Conservation (phyloP, 1,140 invertebrate species). For the Cherax destructor region DNA sequence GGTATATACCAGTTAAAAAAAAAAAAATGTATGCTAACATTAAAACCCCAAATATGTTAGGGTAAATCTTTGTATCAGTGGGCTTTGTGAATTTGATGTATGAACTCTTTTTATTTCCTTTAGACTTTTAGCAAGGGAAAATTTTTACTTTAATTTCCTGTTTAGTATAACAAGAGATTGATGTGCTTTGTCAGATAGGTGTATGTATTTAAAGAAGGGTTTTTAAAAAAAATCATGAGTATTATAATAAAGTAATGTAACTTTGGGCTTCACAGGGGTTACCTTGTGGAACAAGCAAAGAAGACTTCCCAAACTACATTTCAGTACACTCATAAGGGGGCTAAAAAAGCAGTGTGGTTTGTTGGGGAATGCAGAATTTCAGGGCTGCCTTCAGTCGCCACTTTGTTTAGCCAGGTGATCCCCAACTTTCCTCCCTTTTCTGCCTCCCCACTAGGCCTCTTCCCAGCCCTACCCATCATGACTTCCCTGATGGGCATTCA, state of each 20-base stretch:
- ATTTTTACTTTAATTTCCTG: not conserved
- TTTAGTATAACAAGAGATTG: constrained; percentile 14
- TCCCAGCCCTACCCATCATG: constrained; percentile 46
- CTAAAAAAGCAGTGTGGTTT: not conserved
- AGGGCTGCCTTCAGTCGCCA: constrained; percentile 8
- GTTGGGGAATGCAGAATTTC: not conserved
- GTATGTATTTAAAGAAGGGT: not conserved
- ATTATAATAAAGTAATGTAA: constrained; percentile 6
- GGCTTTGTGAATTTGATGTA: constrained; percentile 6
- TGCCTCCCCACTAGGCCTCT: constrained; percentile 23
- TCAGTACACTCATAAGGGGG: not conserved
- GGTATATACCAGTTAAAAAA: not conserved
- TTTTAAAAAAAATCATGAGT: not conserved
- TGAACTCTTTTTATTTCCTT: not conserved
- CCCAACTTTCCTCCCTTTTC: constrained; percentile 48
- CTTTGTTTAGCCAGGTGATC: constrained; percentile 66
- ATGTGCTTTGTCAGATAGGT: not conserved
- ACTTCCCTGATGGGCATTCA: constrained; percentile 49
- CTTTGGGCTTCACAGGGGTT: constrained; percentile 39
- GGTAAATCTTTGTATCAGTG: not conserved
- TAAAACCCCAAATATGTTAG: not conserved
- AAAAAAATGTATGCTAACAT: not conserved
- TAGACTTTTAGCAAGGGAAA: constrained; percentile 13
- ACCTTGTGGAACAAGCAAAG: not conserved
- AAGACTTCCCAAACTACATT: constrained; percentile 11